Base-by-base conservation (phyloP, 2,888 invertebrate species). In the Saturnia pavonia region DNA sequence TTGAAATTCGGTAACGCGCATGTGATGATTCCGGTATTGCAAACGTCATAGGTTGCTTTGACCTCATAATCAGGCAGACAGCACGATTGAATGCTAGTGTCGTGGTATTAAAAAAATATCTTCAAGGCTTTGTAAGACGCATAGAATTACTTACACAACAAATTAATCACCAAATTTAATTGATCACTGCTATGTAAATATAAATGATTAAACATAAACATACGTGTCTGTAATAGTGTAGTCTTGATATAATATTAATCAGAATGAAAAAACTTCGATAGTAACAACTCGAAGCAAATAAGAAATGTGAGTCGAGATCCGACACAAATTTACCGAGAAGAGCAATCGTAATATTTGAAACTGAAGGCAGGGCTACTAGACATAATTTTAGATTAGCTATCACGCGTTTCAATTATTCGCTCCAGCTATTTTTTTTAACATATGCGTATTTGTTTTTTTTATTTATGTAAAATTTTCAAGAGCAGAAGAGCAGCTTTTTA, bases 291-390 rank as follows among this genome's bases (percentile, higher is more conserved):
- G 68, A 85, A 83, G 34, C 78, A 80, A 80, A 77, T 78, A 77
- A 78, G 77, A 78, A 57, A 57, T 1, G 25, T 11, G 9, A 81
- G 73, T 80, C 77, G 77, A 74, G 77, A 75, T 76, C 76, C 77
- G 77, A 77, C 77, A 75, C 74, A 80, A 76, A 34, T 34, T 63
- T 57, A 25, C 63, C 76, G 78, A 81, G 77, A 77, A 81, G 80
- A 84, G 80, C 83, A 83, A 85, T 83, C 82, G 82, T 80, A 78
- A 80, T 78, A 77, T 74, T 79, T 75, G 76, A 77, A 78, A 57
- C 78, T 79, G 67, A 72, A 76, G 8, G 9, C 75, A 74, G 63
- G 63, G 63, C 8, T 63, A 19, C 73, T 75, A 63, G 19, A 19
- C 6, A 19, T 9, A 19, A 63, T 40, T 63, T 34, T 25, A 12